Conservation (phyloP, 2,113 vertebrate genomes). For the Alaudala cheleensis region DNA sequence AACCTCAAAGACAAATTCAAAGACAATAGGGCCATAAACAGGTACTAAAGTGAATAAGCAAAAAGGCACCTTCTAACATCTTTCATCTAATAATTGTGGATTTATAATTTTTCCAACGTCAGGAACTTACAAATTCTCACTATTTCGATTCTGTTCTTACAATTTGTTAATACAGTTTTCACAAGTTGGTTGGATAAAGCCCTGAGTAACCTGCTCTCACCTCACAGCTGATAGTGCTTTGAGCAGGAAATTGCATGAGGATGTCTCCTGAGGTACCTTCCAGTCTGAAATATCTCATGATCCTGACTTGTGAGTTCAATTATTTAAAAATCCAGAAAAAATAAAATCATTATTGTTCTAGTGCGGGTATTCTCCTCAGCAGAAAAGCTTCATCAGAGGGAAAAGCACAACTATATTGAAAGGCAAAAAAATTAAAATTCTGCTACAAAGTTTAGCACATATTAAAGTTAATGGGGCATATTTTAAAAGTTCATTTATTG, state of each 20-base stretch:
- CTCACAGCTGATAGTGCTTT: not conserved
- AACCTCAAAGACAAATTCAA: not conserved
- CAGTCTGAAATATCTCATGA: not conserved
- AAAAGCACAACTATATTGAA: not conserved
- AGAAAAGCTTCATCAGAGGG: not conserved
- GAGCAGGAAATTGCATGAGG: not conserved
- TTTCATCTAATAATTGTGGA: not conserved
- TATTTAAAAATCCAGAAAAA: conserved; percentile 5
- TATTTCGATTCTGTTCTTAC: not conserved
- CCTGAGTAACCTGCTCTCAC: not conserved
- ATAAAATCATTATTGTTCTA: not conserved
- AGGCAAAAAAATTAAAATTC: conserved; percentile 6
- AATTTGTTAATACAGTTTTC: not conserved
- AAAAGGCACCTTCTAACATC: not conserved
- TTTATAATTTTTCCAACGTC: not conserved
- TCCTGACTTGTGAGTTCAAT: not conserved
- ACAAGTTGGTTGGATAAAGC: not conserved
- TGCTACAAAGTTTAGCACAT: not conserved
- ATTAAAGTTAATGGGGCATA: not conserved
- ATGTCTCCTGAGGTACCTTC: not conserved
- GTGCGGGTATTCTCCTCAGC: not conserved
- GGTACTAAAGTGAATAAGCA: not conserved
- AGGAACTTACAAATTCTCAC: not conserved
- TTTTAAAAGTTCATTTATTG: not conserved
- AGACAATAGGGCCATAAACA: not conserved